phyloP scores from a whole-genome alignment of 2,888 invertebrate genomes.

The Drosophila siamana region DNA sequence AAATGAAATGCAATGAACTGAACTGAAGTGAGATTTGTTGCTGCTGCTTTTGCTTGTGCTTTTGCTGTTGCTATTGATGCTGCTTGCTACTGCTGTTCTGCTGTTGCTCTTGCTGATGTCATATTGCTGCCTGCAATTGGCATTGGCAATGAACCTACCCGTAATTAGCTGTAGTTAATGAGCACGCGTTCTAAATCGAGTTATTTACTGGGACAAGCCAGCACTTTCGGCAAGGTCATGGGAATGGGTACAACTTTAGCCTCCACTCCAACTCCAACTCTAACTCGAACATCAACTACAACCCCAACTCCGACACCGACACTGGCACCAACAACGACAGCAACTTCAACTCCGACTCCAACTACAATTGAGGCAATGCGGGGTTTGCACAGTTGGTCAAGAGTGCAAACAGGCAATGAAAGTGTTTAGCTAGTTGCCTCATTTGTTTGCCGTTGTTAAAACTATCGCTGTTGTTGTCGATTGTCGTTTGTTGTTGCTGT shows the following conservation, averaged over 20 bases:
- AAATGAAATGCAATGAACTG: conserved; percentile 21
- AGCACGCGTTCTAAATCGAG: conserved; percentile 62
- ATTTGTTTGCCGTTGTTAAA: conserved; percentile 50
- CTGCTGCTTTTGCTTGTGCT: conserved; percentile 6
- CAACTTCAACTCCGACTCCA: conserved; percentile 37
- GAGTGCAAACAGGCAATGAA: conserved; percentile 71
- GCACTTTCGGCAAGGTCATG: conserved; percentile 63
- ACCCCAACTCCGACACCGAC: conserved; percentile 1
- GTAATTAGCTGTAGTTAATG: conserved; percentile 70
- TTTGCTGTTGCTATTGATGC: conserved; percentile 64
- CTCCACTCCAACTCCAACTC: conserved; percentile 12
- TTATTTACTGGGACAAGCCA: conserved; percentile 38
- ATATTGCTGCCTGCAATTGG: conserved; percentile 68
- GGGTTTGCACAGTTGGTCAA: conserved; percentile 74
- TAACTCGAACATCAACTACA: conserved; percentile 21
- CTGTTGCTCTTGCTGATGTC: conserved; percentile 61
- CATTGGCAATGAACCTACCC: conserved; percentile 75
- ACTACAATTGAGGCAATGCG: conserved; percentile 38
- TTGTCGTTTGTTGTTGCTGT: conserved; percentile 12
- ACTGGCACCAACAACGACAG: conserved; percentile 17
- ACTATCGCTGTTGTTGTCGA: conserved; percentile 13
- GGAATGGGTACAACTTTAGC: conserved; percentile 59
- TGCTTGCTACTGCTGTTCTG: conserved; percentile 1
- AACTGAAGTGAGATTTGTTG: conserved; percentile 25
- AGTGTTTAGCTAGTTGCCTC: conserved; percentile 67